Evolutionary conservation across 2,888 invertebrate genomes (phyloP).

Genomic region (Cantharis nigra): DNA sequence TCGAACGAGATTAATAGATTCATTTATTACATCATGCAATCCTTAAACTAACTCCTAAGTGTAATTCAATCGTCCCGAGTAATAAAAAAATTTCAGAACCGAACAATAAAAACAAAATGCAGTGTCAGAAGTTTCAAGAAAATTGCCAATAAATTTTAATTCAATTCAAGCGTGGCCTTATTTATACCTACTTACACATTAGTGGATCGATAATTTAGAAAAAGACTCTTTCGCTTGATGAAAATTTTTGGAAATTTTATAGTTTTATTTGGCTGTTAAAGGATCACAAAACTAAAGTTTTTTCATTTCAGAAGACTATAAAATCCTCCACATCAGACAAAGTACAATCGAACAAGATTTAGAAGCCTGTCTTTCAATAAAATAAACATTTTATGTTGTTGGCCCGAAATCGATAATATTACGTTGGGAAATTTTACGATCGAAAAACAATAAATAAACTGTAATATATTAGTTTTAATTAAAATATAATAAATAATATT

Average conservation of each 20-base stretch:
- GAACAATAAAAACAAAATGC: conserved; percentile 4
- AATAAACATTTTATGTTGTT: conserved; percentile 3
- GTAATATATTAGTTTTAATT: neutral
- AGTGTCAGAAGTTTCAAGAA: conserved; percentile 2
- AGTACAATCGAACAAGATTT: conserved; percentile 3
- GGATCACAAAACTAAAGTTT: neutral
- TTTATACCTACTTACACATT: neutral
- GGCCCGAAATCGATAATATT: neutral
- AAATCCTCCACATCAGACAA: neutral
- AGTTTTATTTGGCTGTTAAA: neutral
- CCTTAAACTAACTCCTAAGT: neutral
- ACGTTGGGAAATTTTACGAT: neutral
- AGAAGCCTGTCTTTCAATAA: conserved; percentile 1
- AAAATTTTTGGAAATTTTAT: neutral
- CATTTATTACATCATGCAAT: neutral
- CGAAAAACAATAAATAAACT: neutral
- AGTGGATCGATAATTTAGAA: neutral
- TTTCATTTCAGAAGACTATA: neutral
- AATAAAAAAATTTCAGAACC: neutral
- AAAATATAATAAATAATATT: neutral
- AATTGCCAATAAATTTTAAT: conserved; percentile 1
- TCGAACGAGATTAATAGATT: neutral
- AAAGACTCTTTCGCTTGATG: neutral
- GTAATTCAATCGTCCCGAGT: neutral
- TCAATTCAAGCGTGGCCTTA: neutral